Evolutionary conservation across 1,140 invertebrate genomes (phyloP), one percentile per base, ranked within the genome.

Genomic region (Drosophila nasuta): DNA sequence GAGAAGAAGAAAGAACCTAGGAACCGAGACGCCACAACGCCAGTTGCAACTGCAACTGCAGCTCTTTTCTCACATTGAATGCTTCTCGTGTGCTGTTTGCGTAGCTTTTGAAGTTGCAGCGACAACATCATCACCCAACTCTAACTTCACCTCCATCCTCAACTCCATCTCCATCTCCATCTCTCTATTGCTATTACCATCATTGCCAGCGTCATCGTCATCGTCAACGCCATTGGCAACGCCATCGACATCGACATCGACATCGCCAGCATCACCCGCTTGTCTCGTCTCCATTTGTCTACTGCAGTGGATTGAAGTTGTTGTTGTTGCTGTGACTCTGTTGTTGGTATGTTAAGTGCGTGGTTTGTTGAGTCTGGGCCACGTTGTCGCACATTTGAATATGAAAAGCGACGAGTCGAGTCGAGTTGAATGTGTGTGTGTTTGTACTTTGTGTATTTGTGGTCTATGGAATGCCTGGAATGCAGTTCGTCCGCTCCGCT

Each of bases 71-170:
- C 75, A 57, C 75, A 63, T 49, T 57, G 49, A 54, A 70, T 54
- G 63, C 67, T 54, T 25, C 20, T 25, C 3, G 20, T 33, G 35
- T 58, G 48, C 20, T 86, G 79, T 88, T 87, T 88, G 77, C 79
- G 67, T 75, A 80, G 80, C 83, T 88, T 87, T 87, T 88, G 83
- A 87, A 80, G 83, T 87, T 87, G 77, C 76, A 87, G 82, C 82
- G 83, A 88, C 82, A 87, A 87, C 79, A 87, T 87, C 82, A 87
- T 86, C 82, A 72, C 58, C 20, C 3, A 25, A 25, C 3, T 25
- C 20, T 79, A 73, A 66, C 77, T 10, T 6, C 46, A 49, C n/a
- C n/a, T n/a, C n/a, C n/a, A n/a, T n/a, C n/a, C n/a, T n/a, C n/a
- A n/a, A n/a, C n/a, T n/a, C n/a, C 11, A 49, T 11, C 46, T 10